phyloP scores from a whole-genome alignment of 37 sponge, comb jelly and placozoan genomes.

The Cliona cf. orientalis region DNA sequence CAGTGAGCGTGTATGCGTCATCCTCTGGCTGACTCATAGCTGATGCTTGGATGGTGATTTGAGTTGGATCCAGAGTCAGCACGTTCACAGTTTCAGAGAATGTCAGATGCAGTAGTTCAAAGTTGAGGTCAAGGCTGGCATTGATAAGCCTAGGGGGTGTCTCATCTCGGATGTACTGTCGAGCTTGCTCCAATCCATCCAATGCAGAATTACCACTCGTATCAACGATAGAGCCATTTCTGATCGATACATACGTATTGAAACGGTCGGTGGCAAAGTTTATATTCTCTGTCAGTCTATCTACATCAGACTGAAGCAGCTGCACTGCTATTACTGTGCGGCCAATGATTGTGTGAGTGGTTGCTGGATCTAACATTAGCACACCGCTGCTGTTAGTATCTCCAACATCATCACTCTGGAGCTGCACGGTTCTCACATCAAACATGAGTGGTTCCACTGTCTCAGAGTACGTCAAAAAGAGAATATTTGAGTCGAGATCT shows the following conservation, averaged over 20 bases:
- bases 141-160: constrained; percentile 37
- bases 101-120: constrained; percentile 43
- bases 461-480: constrained; percentile 76
- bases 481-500: constrained; percentile 61
- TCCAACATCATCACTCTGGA: constrained; percentile 28
- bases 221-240: constrained; percentile 45
- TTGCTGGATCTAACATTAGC: constrained; percentile 18
- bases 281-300: constrained; percentile 62
- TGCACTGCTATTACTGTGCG: constrained; percentile 50
- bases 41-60: constrained; percentile 67
- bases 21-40: background rate
- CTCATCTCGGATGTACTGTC: constrained; percentile 33
- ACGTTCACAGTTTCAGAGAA: constrained; percentile 86
- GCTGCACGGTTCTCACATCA: constrained; percentile 25
- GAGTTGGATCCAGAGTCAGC: constrained; percentile 53
- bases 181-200: constrained; percentile 24
- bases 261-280: constrained; percentile 63
- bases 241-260: constrained; percentile 58
- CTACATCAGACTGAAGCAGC: constrained; percentile 64
- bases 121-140: constrained; percentile 59
- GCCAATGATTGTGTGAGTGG: constrained; percentile 1
- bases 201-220: constrained; percentile 34
- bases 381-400: constrained; percentile 28
- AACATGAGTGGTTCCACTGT: constrained; percentile 49
- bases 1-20: constrained; percentile 45